phyloP scores from a whole-genome alignment of 1,140 invertebrate genomes.

The Bombus vancouverensis region DNA sequence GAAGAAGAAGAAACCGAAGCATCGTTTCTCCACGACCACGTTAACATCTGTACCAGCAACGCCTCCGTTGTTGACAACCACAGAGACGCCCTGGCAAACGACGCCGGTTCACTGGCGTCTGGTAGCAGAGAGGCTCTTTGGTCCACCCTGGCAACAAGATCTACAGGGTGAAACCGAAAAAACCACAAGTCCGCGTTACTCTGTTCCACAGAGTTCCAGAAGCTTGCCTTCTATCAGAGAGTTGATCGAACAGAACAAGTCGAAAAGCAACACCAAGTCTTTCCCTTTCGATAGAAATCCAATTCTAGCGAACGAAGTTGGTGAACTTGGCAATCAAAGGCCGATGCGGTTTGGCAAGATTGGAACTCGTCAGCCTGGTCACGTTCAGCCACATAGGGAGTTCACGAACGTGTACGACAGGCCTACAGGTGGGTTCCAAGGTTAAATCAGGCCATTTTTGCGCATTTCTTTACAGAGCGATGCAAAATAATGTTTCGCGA shows the following conservation, averaged over 20 bases:
- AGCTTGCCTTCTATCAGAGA: constrained; percentile 33
- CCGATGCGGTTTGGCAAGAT: neutral
- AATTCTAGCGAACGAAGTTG: neutral
- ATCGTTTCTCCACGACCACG: constrained; percentile 39
- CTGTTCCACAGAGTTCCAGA: constrained; percentile 50
- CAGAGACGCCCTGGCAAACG: constrained; percentile 56
- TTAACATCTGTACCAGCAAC: constrained; percentile 46
- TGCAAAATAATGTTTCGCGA: too few species aligned
- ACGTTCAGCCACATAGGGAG: neutral
- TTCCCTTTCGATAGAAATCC: constrained; percentile 2
- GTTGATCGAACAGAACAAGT: constrained; percentile 57
- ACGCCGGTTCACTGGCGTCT: constrained; percentile 68
- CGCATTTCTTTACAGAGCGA: too few species aligned
- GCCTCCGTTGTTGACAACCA: constrained; percentile 42
- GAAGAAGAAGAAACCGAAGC: constrained; percentile 69
- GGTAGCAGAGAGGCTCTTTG: constrained; percentile 71
- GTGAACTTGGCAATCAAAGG: neutral
- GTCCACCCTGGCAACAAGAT: constrained; percentile 58
- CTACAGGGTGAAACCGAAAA: constrained; percentile 24
- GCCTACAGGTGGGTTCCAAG: neutral
- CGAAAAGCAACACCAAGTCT: constrained; percentile 2
- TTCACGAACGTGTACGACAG: constrained; percentile 13
- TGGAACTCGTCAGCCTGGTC: neutral
- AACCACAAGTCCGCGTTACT: constrained; percentile 55
- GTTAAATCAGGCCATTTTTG: too few species aligned